Base-by-base conservation (phyloP, 1,140 invertebrate species). In the Fopius arisanus region DNA sequence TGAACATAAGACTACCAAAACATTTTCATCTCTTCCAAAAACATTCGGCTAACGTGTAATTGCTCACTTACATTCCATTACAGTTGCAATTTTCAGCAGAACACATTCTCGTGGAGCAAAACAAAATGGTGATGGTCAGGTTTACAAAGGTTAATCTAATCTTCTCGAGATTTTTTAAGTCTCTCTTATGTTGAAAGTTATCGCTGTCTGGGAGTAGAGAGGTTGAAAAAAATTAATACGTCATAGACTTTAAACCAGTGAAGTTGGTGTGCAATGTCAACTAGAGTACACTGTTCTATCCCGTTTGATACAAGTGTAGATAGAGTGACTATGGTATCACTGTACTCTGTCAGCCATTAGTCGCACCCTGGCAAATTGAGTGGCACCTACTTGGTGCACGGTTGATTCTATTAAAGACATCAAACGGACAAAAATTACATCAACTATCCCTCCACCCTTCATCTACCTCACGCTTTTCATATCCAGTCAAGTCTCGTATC, bases 391-490 rank as follows among this genome's bases (percentile, higher is more conserved):
- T 85, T 86, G 85, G 83, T 86, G 82, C 84, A 83, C 83, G 85
- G 82, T 82, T 87, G 85, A 87, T 87, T 86, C 83, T 80, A 87
- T 87, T 86, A 86, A 85, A 84, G 83, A 87, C 86, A 86, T 87
- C 86, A 87, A 87, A 87, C 86, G 86, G 81, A 79, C 84, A 87
- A 87, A 87, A 87, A 87, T 87, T 87, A 85, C 83, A 86, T 87
- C 84, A 86, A 80, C 83, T 81, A 80, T 79, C 63, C 67, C 23
- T 59, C 54, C 54, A 7, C 54, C 23, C 54, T 28, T 28, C 10
- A 10, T 21, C 41, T 67, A n/a, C 66, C 66, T 37, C 31, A 40
- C 41, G 31, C 66, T 73, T 48, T 41, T 40, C 43, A 41, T 33
- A 28, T 59, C 54, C 54, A 26, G 21, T 59, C 23, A 23, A 5